phyloP scores from a whole-genome alignment of 2,888 invertebrate genomes.

The Blomia tropicalis region DNA sequence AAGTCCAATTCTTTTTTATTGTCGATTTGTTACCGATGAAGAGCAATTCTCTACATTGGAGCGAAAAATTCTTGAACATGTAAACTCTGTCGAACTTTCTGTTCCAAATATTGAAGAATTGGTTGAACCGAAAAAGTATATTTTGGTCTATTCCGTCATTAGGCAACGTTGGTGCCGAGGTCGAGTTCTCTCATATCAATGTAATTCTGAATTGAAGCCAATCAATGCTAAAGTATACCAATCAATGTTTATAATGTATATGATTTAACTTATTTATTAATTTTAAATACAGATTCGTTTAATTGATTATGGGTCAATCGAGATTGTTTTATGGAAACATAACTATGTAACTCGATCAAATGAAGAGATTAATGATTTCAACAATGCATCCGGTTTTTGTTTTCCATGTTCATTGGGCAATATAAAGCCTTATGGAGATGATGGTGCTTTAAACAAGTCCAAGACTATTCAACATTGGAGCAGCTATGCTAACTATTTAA shows the following conservation, averaged over 20 bases:
- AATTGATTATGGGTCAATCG: slow-evolving; percentile 18
- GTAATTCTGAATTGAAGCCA: background rate
- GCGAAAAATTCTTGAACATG: background rate
- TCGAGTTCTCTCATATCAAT: background rate
- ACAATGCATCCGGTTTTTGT: background rate
- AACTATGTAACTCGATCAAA: background rate
- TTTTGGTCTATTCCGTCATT: slow-evolving; percentile 16
- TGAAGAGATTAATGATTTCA: slow-evolving; percentile 12
- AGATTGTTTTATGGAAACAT: background rate
- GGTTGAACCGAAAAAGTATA: background rate
- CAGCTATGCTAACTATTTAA: slow-evolving; percentile 20
- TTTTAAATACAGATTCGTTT: background rate
- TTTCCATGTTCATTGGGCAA: slow-evolving; percentile 8
- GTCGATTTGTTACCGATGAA: slow-evolving; percentile 8
- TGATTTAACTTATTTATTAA: background rate
- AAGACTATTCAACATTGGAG: slow-evolving; percentile 1
- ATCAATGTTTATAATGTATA: background rate
- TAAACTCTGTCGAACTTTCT: background rate
- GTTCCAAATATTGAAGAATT: background rate
- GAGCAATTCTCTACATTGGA: background rate
- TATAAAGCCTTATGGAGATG: slow-evolving; percentile 18
- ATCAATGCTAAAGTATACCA: background rate
- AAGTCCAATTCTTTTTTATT: slow-evolving; percentile 16
- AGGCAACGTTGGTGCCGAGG: slow-evolving; percentile 16
- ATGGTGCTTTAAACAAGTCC: background rate